These are phyloP conservation scores for Armadillidium nasatum DNA, from an alignment of 1,140 invertebrate genomes.

Conservation along the genomic window DNA sequence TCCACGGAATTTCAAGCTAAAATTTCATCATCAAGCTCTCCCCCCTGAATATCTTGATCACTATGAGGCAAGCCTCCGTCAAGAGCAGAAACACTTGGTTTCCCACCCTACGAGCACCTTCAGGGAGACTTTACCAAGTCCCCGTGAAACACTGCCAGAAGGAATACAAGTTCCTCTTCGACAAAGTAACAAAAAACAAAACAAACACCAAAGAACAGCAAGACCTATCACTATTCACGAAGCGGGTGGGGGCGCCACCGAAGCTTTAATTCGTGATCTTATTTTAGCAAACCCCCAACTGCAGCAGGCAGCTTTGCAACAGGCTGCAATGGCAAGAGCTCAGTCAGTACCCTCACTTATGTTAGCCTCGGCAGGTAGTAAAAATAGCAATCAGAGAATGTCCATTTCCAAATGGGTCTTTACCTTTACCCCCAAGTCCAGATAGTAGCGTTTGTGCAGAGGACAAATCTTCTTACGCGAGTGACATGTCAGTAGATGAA, in stretches of 20 bases:
- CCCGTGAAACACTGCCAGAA: constrained; percentile 21
- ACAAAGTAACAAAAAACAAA: constrained; percentile 11
- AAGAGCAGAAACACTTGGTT: constrained; percentile 35
- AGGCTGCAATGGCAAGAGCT: constrained; percentile 39
- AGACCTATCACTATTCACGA: constrained; percentile 43
- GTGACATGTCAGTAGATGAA: constrained; percentile 78
- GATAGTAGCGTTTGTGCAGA: constrained; percentile 23
- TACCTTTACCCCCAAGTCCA: constrained; percentile 26
- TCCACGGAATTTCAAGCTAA: constrained; percentile 64
- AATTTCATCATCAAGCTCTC: constrained; percentile 74
- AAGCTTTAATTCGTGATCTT: constrained; percentile 43
- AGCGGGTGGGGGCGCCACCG: constrained; percentile 44
- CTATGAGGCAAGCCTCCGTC: constrained; percentile 56
- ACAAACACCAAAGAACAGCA: constrained; percentile 34
- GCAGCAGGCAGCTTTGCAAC: constrained; percentile 42
- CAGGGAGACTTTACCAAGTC: constrained; percentile 9
- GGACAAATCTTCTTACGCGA: constrained; percentile 74
- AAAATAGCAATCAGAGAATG: constrained; percentile 17
- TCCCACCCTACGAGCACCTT: constrained; percentile 30
- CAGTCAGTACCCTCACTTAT: constrained; percentile 43
- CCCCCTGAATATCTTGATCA: constrained; percentile 72
- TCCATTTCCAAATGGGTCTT: constrained; percentile 4
- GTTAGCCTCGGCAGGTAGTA: constrained; percentile 24
- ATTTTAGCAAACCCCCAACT: constrained; percentile 41
- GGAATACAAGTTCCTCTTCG: background rate